Conservation (phyloP, 1,140 invertebrate species). For the Drosophila pectinifera region DNA sequence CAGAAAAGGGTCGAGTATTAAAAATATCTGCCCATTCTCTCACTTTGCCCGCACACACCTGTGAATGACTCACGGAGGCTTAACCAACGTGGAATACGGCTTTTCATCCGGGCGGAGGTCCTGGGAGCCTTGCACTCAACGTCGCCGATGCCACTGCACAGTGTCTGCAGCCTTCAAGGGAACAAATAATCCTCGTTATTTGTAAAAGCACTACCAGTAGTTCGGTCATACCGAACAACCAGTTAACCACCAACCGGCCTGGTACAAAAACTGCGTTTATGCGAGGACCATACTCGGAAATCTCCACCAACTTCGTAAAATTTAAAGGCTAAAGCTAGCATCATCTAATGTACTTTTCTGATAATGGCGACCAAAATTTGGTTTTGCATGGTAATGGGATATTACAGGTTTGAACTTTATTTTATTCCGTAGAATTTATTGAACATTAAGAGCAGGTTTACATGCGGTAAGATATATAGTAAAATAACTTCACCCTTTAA, state of each 20-base stretch:
- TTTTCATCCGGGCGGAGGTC: neutral
- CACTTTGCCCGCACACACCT: constrained; percentile 23
- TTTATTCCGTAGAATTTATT: too few species aligned
- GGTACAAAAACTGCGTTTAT: constrained; percentile 33
- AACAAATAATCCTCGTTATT: constrained; percentile 8
- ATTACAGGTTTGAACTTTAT: neutral
- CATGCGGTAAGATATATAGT: too few species aligned
- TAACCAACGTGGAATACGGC: constrained; percentile 20
- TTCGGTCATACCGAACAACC: neutral
- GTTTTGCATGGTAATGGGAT: neutral
- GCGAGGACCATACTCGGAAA: too few species aligned
- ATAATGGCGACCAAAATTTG: neutral
- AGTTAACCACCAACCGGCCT: constrained; percentile 29
- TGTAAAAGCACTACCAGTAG: neutral
- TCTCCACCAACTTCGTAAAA: neutral
- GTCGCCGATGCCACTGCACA: neutral
- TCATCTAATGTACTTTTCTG: too few species aligned
- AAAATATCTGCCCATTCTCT: constrained; percentile 56
- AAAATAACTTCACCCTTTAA: too few species aligned
- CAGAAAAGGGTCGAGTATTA: constrained; percentile 51
- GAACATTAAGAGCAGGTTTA: too few species aligned
- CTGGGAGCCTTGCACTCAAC: constrained; percentile 4
- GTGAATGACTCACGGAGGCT: constrained; percentile 54
- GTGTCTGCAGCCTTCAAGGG: neutral
- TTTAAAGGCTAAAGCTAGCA: neutral